Conservation (phyloP, 2,888 invertebrate genomes). For the Watsonalla cultraria region DNA sequence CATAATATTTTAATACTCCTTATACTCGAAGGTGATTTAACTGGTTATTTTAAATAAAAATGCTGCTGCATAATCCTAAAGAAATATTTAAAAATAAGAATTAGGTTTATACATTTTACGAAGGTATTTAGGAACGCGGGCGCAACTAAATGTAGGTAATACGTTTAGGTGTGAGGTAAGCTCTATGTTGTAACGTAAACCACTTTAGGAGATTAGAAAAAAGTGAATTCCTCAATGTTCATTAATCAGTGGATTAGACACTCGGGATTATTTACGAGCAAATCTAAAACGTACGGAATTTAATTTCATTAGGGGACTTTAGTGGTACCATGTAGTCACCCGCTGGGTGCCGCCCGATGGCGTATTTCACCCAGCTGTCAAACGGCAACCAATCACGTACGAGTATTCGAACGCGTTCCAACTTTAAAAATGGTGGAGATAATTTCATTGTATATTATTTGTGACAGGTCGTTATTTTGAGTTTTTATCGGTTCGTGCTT, state of each 20-base stretch:
- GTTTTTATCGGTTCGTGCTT: constrained; percentile 65
- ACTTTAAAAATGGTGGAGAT: constrained; percentile 76
- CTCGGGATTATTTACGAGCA: constrained; percentile 71
- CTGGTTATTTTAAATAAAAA: too few species aligned
- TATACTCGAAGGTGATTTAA: neutral
- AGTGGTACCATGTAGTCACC: constrained; percentile 73
- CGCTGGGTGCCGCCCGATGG: constrained; percentile 64
- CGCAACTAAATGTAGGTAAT: too few species aligned
- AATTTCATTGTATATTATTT: constrained; percentile 78
- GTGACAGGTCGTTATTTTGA: constrained; percentile 78
- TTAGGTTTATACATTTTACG: too few species aligned
- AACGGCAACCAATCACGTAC: constrained; percentile 56
- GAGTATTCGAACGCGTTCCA: constrained; percentile 51
- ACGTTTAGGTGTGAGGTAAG: neutral
- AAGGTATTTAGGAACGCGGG: too few species aligned
- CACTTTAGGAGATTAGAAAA: constrained; percentile 42
- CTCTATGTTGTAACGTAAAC: constrained; percentile 13
- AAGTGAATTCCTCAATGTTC: constrained; percentile 51
- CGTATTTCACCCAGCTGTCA: constrained; percentile 77
- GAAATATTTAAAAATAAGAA: too few species aligned
- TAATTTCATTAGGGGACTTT: constrained; percentile 77
- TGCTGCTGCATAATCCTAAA: too few species aligned
- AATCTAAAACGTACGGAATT: constrained; percentile 75
- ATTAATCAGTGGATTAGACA: constrained; percentile 77
- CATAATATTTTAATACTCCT: constrained; percentile 1